Conservation (phyloP, 2,113 vertebrate species). For the Corythaixoides concolor region DNA sequence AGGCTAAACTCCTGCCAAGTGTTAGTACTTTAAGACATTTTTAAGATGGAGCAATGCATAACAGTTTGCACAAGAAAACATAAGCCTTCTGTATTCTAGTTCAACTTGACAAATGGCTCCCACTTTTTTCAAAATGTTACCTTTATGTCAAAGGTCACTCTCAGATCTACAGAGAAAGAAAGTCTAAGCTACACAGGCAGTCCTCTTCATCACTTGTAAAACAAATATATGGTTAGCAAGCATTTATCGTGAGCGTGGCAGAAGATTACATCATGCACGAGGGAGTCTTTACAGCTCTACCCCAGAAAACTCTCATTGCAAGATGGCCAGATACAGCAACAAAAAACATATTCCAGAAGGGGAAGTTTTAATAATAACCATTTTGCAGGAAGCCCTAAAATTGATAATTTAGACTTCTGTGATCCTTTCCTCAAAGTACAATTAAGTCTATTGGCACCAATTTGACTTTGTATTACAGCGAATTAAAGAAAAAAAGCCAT, state of each 20-base stretch:
- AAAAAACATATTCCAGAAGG: background rate
- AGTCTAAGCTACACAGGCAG: background rate
- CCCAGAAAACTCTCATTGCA: background rate
- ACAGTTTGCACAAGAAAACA: background rate
- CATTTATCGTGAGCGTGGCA: background rate
- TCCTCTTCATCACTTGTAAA: background rate
- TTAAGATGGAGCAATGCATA: background rate
- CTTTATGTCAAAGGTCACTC: background rate
- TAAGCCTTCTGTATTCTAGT: background rate
- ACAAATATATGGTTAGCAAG: background rate
- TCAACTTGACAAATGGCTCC: background rate
- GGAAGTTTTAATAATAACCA: background rate
- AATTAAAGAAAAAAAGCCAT: background rate
- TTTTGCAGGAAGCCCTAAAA: background rate
- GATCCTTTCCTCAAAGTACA: background rate
- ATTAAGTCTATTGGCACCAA: background rate
- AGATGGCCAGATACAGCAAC: background rate
- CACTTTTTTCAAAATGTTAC: background rate
- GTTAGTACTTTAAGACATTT: background rate
- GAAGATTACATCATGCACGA: accelerated
- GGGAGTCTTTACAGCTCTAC: background rate
- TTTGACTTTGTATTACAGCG: background rate
- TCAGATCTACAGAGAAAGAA: too few relatives aligned
- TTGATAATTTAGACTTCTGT: background rate
- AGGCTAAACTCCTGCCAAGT: background rate